Conservation (phyloP, 2,888 invertebrate species). For the Ennomos quercinarius region DNA sequence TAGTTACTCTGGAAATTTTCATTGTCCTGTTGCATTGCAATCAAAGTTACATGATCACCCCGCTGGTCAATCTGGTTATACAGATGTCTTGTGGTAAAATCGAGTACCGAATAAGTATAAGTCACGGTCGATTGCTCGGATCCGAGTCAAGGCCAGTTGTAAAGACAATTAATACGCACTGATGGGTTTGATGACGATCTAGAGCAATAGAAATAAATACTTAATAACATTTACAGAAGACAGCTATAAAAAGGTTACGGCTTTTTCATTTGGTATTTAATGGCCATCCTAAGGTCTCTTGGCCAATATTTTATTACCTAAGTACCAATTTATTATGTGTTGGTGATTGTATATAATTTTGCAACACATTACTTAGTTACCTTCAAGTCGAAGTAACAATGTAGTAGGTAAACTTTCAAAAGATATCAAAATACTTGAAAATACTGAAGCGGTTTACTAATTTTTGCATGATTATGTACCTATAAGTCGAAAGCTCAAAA, state of each 20-base stretch:
- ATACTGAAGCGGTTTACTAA: too few relatives aligned
- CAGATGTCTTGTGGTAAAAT: constrained; percentile 17
- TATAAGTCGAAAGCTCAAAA: constrained; percentile 9
- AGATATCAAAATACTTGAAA: too few relatives aligned
- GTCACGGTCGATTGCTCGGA: constrained; percentile 27
- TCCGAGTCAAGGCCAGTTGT: constrained; percentile 36
- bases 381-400: neutral
- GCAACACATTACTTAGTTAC: too few relatives aligned
- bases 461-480: too few relatives aligned
- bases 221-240: constrained; percentile 16
- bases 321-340: too few relatives aligned
- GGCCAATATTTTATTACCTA: constrained; percentile 1
- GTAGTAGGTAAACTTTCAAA: neutral
- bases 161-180: constrained; percentile 29
- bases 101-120: constrained; percentile 22
- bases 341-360: too few relatives aligned
- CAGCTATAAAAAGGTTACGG: constrained; percentile 15
- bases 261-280: constrained; percentile 14
- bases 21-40: too few relatives aligned
- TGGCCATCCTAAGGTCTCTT: constrained; percentile 3
- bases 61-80: constrained; percentile 11
- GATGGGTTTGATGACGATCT: constrained; percentile 20
- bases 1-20: too few relatives aligned
- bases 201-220: constrained; percentile 17
- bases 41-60: too few relatives aligned